Evolutionary conservation across 2,113 vertebrate genomes (phyloP).

Genomic region (Cardinalis cardinalis): DNA sequence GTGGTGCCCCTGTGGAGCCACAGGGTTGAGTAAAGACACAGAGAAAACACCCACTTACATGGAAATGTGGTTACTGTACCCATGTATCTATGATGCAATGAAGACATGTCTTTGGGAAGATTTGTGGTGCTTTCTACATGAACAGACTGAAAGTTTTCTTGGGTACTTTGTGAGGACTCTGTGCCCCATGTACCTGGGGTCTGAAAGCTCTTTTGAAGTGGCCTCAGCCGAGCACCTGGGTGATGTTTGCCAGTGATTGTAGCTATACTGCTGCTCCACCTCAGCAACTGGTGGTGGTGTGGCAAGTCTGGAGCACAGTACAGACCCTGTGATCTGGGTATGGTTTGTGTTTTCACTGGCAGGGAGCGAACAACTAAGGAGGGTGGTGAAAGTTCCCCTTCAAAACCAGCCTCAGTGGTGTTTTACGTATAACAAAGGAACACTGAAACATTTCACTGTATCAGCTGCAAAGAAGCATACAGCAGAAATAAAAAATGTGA

Average conservation of each 20-base stretch:
- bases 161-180: not conserved
- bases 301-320: not conserved
- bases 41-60: not conserved
- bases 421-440: not conserved
- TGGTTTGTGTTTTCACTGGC: not conserved
- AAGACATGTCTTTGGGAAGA: not conserved
- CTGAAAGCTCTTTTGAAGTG: not conserved
- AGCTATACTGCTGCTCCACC: not conserved
- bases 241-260: not conserved
- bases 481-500: not conserved
- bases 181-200: accelerated
- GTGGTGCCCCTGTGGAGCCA: not conserved
- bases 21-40: not conserved
- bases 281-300: not conserved
- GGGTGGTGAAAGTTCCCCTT: not conserved
- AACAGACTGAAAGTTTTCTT: not conserved
- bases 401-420: not conserved
- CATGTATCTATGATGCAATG: not conserved
- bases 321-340: not conserved
- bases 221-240: not conserved
- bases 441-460: not conserved
- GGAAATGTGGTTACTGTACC: not conserved
- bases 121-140: not conserved
- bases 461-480: not conserved
- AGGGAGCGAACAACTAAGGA: not conserved